Conservation (phyloP, 1,140 invertebrate genomes). For the Trichonephila clavipes region DNA sequence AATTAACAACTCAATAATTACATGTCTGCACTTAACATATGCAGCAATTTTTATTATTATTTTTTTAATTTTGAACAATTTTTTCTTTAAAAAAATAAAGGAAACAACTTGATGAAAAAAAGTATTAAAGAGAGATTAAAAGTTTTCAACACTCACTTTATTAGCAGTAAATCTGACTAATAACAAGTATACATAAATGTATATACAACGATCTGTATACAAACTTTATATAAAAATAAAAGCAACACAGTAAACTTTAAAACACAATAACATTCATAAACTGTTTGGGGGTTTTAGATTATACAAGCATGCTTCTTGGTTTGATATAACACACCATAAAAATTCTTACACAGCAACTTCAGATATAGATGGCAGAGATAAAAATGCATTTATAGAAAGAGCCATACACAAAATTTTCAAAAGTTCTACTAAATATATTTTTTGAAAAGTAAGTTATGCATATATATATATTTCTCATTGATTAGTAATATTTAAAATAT, state of each 20-base stretch:
- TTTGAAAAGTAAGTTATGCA: not conserved
- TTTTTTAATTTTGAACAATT: too few relatives aligned
- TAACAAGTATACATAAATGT: conserved; percentile 15
- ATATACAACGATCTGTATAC: conserved; percentile 48
- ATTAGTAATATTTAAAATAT: not conserved
- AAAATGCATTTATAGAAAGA: not conserved
- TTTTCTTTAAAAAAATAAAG: not conserved
- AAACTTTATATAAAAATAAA: conserved; percentile 56
- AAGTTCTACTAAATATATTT: not conserved
- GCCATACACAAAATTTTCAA: not conserved
- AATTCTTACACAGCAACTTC: not conserved
- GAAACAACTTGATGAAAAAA: not conserved
- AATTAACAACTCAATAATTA: too few relatives aligned
- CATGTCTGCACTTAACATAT: too few relatives aligned
- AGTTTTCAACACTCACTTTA: conserved; percentile 27
- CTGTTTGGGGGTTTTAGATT: not conserved
- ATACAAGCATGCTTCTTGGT: not conserved
- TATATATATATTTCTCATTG: not conserved
- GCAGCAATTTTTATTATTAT: too few relatives aligned
- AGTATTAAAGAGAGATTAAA: not conserved
- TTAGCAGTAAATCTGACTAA: conserved; percentile 48
- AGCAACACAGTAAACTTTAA: conserved; percentile 44
- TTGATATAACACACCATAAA: conserved; percentile 4
- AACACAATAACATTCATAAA: conserved; percentile 17
- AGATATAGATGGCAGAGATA: not conserved